Conservation (phyloP, 2,797 vertebrate species). For the Helicolenus hilgendorfi region DNA sequence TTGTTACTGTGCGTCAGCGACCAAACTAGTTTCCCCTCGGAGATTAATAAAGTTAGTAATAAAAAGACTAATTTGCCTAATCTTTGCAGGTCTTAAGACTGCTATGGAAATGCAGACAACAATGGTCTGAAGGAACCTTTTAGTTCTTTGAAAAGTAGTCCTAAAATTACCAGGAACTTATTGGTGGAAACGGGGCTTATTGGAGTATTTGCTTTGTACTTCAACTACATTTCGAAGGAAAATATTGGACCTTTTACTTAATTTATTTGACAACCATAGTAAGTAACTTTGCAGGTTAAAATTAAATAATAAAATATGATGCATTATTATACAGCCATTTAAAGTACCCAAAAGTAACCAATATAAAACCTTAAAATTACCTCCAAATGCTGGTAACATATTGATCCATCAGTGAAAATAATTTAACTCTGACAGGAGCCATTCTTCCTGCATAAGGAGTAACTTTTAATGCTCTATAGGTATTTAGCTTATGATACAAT, state of each 20-base stretch:
- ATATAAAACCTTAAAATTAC: background rate
- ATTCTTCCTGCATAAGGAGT: no score
- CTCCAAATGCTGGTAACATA: background rate
- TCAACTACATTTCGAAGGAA: background rate
- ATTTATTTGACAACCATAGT: background rate
- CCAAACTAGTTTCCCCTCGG: background rate
- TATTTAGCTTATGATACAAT: background rate
- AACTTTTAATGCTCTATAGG: background rate
- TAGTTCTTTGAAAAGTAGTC: no score
- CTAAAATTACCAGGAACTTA: no score
- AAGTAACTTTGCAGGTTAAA: background rate
- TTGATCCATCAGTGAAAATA: background rate
- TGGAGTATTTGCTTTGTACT: background rate
- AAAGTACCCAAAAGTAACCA: accelerated
- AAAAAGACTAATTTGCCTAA: background rate
- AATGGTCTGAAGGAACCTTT: no score
- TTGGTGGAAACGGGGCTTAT: no score
- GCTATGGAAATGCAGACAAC: no score
- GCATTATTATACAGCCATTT: background rate
- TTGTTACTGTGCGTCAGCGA: background rate
- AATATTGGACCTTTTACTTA: background rate
- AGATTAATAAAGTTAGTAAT: background rate
- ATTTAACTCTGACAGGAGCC: background rate
- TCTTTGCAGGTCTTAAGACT: no score
- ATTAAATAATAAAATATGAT: background rate